Evolutionary conservation across 2,888 invertebrate genomes (phyloP).

Genomic region (Melitaea athalia): DNA sequence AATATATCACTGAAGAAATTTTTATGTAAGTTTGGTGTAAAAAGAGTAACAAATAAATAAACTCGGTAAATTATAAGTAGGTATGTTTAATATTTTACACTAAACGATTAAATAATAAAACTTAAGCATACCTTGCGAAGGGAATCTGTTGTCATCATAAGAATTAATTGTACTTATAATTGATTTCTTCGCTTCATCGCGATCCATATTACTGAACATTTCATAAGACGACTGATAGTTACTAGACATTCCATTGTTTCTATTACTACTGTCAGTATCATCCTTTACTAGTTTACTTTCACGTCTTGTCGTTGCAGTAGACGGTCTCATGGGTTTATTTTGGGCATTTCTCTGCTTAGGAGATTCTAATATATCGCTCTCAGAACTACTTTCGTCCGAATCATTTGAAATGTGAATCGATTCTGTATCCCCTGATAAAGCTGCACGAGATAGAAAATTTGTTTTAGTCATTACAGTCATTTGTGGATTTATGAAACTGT

Average conservation of each 20-base stretch:
- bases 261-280: not conserved
- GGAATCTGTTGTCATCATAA: constrained; percentile 66
- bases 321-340: constrained; percentile 12
- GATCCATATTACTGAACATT: constrained; percentile 37
- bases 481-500: too few relatives aligned
- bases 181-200: constrained; percentile 58
- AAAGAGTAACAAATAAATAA: too few relatives aligned
- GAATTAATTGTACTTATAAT: constrained; percentile 71
- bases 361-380: constrained; percentile 40
- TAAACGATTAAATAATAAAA: not conserved
- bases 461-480: not conserved
- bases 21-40: too few relatives aligned
- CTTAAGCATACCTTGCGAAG: constrained; percentile 68
- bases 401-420: constrained; percentile 54
- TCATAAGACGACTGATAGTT: constrained; percentile 2
- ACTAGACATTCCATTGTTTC: not conserved
- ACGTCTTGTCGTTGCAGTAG: constrained; percentile 11
- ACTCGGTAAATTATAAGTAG: too few relatives aligned
- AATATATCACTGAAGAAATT: too few relatives aligned
- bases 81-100: too few relatives aligned
- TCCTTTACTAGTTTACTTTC: not conserved
- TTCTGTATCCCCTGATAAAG: constrained; percentile 61
- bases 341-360: constrained; percentile 8
- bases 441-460: constrained; percentile 40
- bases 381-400: constrained; percentile 49